Evolutionary conservation across 2,888 invertebrate species (phyloP).

Genomic region (Andrena praecox): DNA sequence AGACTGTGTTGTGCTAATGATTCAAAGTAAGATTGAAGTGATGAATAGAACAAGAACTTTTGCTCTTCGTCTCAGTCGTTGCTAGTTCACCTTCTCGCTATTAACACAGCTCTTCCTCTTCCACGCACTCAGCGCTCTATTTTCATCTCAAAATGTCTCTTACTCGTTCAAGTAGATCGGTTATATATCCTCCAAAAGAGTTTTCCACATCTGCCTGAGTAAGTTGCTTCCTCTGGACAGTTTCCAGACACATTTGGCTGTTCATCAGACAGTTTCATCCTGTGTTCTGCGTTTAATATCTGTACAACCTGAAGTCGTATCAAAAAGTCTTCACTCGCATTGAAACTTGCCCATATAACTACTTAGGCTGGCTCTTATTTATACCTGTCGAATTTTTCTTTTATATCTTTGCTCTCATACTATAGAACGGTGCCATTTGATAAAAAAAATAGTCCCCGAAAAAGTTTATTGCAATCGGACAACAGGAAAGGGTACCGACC

Average conservation of each 20-base stretch:
- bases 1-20: background rate
- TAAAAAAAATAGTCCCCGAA: no score
- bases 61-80: background rate
- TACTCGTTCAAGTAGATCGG: background rate
- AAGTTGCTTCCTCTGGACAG: background rate
- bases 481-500: no score
- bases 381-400: no score
- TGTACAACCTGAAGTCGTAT: background rate
- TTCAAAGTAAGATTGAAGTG: background rate
- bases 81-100: background rate
- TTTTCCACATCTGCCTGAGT: background rate
- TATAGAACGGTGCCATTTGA: no score
- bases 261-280: background rate
- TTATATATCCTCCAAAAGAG: background rate
- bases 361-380: no score
- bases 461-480: no score
- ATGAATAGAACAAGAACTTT: background rate
- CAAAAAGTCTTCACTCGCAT: background rate
- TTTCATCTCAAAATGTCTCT: background rate
- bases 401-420: no score
- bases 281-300: background rate
- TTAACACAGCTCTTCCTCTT: background rate
- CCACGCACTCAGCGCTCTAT: background rate
- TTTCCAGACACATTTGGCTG: conserved; percentile 7
- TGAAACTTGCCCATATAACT: no score